phyloP scores from a whole-genome alignment of 2,888 invertebrate species.

The Nezara viridula region DNA sequence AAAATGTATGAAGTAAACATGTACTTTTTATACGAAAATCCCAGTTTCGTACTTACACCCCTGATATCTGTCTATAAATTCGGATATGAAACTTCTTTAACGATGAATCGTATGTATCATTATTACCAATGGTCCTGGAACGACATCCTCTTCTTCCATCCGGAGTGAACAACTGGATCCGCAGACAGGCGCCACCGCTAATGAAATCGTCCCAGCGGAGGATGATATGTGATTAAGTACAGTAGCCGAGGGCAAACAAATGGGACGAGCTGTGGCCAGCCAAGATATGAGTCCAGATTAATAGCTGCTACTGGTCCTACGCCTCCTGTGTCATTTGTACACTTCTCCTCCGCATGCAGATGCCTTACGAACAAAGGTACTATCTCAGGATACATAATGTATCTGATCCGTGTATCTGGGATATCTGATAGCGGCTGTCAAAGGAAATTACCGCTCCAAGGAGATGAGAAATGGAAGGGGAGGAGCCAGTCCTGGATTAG shows the following conservation, averaged over 20 bases:
- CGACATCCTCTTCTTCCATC: background rate
- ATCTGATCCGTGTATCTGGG: constrained; percentile 22
- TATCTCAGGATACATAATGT: constrained; percentile 38
- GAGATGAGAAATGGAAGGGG: background rate
- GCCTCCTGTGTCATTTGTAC: constrained; percentile 52
- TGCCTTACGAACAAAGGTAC: constrained; percentile 39
- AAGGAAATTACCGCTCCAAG: background rate
- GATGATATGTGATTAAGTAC: constrained; percentile 45
- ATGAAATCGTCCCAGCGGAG: constrained; percentile 50
- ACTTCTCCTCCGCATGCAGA: constrained; percentile 52
- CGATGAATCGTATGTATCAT: background rate
- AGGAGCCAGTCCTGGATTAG: background rate
- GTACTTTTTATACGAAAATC: too few species aligned
- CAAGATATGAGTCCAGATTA: constrained; percentile 56
- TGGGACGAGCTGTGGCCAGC: constrained; percentile 34
- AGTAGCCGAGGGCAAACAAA: constrained; percentile 27
- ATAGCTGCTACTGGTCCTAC: constrained; percentile 53
- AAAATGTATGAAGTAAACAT: too few species aligned
- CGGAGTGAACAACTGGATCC: background rate
- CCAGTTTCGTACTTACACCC: too few species aligned
- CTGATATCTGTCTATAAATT: too few species aligned
- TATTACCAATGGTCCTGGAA: background rate
- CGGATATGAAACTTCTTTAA: background rate
- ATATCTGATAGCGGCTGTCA: constrained; percentile 29
- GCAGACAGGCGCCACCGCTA: constrained; percentile 41